Conservation (phyloP, 2,113 vertebrate species). For the Anser brachyrhynchus region DNA sequence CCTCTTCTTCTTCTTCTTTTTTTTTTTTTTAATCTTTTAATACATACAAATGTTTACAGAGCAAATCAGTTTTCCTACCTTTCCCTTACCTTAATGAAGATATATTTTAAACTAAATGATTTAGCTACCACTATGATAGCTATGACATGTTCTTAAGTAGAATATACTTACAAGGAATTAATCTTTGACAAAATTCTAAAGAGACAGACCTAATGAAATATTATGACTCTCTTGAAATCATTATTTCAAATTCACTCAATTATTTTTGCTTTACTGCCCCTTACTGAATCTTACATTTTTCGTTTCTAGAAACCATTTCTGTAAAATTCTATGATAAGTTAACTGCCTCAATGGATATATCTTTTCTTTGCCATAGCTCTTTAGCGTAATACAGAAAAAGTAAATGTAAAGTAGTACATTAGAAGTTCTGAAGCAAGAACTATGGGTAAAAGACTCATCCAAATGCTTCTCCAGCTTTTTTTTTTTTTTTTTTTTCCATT, state of each 20-base stretch:
- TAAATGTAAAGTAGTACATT: not conserved
- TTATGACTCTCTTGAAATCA: constrained; percentile 12
- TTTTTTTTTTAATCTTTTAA: constrained; percentile 37
- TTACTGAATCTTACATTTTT: not conserved
- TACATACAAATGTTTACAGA: constrained; percentile 24
- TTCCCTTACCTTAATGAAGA: constrained; percentile 55
- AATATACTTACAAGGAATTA: constrained; percentile 10
- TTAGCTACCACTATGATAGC: not conserved
- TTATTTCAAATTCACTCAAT: not conserved
- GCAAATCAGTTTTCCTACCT: constrained; percentile 23
- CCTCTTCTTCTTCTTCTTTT: not conserved
- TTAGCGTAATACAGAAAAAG: not conserved
- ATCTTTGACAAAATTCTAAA: constrained; percentile 40
- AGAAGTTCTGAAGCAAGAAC: not conserved
- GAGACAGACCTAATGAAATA: not conserved
- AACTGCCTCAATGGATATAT: not conserved
- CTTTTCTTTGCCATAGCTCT: not conserved
- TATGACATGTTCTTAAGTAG: constrained; percentile 15
- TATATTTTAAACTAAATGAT: not conserved
- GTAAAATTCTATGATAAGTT: not conserved
- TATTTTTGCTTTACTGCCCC: not conserved
- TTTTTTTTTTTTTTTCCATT: not conserved
- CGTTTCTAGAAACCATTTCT: not conserved
- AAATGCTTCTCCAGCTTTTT: not conserved
- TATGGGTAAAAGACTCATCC: not conserved